phyloP scores from a whole-genome alignment of 2,888 invertebrate genomes.

The Spilosoma lubricipeda region DNA sequence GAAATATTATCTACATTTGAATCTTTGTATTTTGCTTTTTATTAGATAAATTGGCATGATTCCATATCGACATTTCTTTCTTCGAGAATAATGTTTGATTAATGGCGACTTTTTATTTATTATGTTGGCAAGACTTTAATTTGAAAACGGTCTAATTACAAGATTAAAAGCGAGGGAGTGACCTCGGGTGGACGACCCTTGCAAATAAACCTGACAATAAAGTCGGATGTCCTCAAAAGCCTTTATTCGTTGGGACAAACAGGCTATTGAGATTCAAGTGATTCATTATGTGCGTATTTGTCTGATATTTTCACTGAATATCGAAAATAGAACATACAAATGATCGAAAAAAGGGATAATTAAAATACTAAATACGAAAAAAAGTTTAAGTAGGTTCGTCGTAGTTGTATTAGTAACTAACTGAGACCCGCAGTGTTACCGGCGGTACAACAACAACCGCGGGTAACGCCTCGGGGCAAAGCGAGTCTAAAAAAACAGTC shows the following conservation, averaged over 20 bases:
- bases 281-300: constrained; percentile 26
- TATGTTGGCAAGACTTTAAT: constrained; percentile 4
- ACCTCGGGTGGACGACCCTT: constrained; percentile 12
- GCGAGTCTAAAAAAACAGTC: too few relatives aligned
- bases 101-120: background rate
- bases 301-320: constrained; percentile 26
- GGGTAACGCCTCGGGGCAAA: too few relatives aligned
- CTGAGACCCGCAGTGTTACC: too few relatives aligned
- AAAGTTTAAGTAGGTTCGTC: background rate
- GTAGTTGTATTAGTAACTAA: too few relatives aligned
- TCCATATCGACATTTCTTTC: background rate
- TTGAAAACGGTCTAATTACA: constrained; percentile 26
- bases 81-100: background rate
- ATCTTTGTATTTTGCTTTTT: background rate
- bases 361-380: background rate
- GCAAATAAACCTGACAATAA: constrained; percentile 40
- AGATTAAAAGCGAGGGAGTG: constrained; percentile 15
- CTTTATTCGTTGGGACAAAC: constrained; percentile 31
- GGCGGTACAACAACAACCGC: too few relatives aligned
- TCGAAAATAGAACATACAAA: constrained; percentile 39
- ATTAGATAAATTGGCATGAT: background rate
- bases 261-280: constrained; percentile 30
- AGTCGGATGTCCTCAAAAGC: constrained; percentile 24
- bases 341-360: constrained; percentile 12
- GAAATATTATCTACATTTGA: too few relatives aligned